These are phyloP conservation scores for Didymodactylos carnosus DNA, from an alignment of 2,888 invertebrate genomes.

Conservation along the genomic window DNA sequence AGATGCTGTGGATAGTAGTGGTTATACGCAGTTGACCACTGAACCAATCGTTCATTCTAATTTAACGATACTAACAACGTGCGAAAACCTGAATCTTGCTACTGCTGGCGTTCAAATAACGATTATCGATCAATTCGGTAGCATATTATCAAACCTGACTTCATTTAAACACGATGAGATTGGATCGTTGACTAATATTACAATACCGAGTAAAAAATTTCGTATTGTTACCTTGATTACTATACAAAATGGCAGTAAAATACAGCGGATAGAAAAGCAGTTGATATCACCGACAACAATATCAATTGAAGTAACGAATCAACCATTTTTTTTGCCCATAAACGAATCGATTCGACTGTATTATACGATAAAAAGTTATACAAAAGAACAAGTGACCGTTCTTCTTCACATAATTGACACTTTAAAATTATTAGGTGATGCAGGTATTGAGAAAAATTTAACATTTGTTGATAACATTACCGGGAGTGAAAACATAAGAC, in stretches of 20 bases:
- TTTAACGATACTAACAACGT: background rate
- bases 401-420: background rate
- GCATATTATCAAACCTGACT: background rate
- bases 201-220: background rate
- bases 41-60: background rate
- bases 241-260: background rate
- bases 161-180: background rate
- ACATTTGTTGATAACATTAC: background rate
- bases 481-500: background rate
- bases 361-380: background rate
- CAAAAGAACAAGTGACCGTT: background rate
- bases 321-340: background rate
- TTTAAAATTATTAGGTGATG: background rate
- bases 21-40: background rate
- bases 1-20: background rate
- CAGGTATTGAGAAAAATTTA: background rate
- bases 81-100: background rate
- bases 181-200: background rate
- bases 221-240: background rate
- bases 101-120: background rate
- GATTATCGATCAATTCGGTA: background rate
- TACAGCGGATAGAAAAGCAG: background rate
- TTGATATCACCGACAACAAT: background rate
- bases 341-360: background rate
- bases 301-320: background rate